Conservation (phyloP, 1,140 invertebrate genomes). For the Papilio dardanus region DNA sequence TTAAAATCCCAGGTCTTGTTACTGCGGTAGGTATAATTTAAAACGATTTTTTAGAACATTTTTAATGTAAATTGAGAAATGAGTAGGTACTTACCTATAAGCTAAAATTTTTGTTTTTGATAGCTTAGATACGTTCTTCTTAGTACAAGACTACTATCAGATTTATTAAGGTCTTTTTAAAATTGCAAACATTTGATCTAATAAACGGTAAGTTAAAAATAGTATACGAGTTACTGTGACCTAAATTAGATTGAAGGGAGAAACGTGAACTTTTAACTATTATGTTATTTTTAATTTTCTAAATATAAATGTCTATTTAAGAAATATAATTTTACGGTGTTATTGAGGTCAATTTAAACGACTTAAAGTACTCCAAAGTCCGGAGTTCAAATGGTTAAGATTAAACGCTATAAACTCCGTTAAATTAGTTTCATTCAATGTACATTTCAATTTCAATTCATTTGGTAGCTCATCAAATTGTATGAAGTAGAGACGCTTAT, state of each 20-base stretch:
- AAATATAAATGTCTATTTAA: background rate
- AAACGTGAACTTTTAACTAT: background rate
- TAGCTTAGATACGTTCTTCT: too few species aligned
- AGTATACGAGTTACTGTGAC: background rate
- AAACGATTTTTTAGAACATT: too few species aligned
- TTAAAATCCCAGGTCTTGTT: too few species aligned
- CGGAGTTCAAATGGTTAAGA: background rate
- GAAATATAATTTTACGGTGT: background rate
- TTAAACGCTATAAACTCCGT: background rate
- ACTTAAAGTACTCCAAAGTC: background rate
- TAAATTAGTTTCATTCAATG: background rate
- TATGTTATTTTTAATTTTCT: background rate
- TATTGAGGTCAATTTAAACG: background rate
- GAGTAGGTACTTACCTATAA: too few species aligned
- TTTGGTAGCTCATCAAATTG: background rate
- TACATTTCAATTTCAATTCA: slow-evolving; percentile 8
- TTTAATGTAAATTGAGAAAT: too few species aligned
- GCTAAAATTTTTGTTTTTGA: too few species aligned
- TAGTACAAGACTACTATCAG: too few species aligned
- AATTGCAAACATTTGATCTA: background rate
- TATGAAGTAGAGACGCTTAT: background rate
- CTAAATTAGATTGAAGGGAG: background rate
- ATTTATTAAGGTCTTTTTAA: background rate
- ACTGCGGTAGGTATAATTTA: too few species aligned
- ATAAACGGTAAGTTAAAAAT: background rate